These are phyloP conservation scores for Morpho deidamia DNA, from an alignment of 2,888 invertebrate species.

Conservation along the genomic window DNA sequence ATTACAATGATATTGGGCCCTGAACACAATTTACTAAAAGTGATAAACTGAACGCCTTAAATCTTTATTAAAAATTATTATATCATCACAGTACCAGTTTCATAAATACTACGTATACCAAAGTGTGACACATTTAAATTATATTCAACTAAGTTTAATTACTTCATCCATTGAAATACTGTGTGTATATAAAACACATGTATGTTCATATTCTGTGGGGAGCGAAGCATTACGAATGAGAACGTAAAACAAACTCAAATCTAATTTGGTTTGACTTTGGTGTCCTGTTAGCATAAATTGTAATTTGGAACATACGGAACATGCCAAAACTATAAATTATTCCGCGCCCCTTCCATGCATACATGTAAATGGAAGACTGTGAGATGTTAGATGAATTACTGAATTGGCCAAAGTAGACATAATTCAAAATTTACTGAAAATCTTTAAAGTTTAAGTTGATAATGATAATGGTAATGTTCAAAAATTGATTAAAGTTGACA, in stretches of 20 bases:
- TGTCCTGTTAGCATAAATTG: conserved; percentile 11
- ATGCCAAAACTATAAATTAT: conserved; percentile 9
- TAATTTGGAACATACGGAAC: conserved; percentile 11
- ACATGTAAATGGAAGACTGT: conserved; percentile 3
- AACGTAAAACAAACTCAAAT: conserved; percentile 8
- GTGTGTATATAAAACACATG: background rate
- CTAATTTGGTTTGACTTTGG: conserved; percentile 9
- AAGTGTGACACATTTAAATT: too few species aligned
- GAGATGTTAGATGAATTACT: background rate
- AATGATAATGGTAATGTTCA: too few species aligned
- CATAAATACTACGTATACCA: too few species aligned
- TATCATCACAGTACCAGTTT: too few species aligned
- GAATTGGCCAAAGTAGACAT: background rate
- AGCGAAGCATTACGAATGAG: background rate
- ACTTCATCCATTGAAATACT: background rate
- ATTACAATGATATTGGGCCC: too few species aligned
- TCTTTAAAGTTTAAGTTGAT: too few species aligned
- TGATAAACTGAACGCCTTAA: too few species aligned
- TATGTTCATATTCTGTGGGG: background rate
- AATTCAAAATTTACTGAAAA: too few species aligned
- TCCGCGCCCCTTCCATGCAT: conserved; percentile 3
- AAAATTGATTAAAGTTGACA: too few species aligned
- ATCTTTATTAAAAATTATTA: too few species aligned
- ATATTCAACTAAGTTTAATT: background rate
- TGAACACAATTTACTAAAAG: too few species aligned